A percentile compares a stretch with the other conserved stretches of the same genome.
phyloP scores from a whole-genome alignment of 1,140 invertebrate species.

The Drosophila neocordata region DNA sequence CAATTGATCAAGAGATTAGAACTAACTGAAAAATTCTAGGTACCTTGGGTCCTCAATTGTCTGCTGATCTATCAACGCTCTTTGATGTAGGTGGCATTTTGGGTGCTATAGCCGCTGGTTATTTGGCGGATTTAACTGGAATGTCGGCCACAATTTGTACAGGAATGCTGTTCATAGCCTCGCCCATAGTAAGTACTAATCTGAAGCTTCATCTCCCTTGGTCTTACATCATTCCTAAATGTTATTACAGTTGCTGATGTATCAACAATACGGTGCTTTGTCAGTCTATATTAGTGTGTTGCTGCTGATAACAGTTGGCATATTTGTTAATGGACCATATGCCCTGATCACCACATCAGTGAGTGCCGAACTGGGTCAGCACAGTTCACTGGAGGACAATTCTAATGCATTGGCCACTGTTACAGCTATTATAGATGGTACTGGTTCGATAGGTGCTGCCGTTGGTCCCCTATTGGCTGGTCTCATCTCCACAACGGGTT shows the following conservation, averaged over 20 bases:
- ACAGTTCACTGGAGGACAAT: constrained; percentile 92
- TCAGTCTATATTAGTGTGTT: constrained; percentile 86
- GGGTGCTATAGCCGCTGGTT: constrained; percentile 94
- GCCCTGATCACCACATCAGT: constrained; percentile 98
- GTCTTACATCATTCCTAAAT: constrained; percentile 1
- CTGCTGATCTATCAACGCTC: constrained; percentile 93
- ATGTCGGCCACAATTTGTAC: constrained; percentile 94
- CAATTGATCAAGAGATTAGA: constrained; percentile 3
- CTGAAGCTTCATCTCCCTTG: neutral
- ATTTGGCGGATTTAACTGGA: constrained; percentile 91
- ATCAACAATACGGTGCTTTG: constrained; percentile 88
- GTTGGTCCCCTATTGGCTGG: constrained; percentile 95
- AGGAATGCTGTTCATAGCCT: constrained; percentile 90
- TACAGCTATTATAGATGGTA: constrained; percentile 98
- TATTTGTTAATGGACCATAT: constrained; percentile 97
- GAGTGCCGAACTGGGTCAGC: constrained; percentile 94
- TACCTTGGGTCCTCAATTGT: constrained; percentile 86
- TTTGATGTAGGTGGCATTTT: constrained; percentile 96
- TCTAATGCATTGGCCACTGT: constrained; percentile 96
- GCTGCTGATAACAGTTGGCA: constrained; percentile 90
- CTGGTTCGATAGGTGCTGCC: constrained; percentile 95
- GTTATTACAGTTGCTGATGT: constrained; percentile 88
- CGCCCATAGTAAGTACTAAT: constrained; percentile 89
- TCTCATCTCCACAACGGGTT: constrained; percentile 88
- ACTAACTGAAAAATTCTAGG: constrained; percentile 83